Evolutionary conservation across 2,797 vertebrate genomes (phyloP), one percentile per base, ranked within the genome.

Genomic region (Ispidina picta): DNA sequence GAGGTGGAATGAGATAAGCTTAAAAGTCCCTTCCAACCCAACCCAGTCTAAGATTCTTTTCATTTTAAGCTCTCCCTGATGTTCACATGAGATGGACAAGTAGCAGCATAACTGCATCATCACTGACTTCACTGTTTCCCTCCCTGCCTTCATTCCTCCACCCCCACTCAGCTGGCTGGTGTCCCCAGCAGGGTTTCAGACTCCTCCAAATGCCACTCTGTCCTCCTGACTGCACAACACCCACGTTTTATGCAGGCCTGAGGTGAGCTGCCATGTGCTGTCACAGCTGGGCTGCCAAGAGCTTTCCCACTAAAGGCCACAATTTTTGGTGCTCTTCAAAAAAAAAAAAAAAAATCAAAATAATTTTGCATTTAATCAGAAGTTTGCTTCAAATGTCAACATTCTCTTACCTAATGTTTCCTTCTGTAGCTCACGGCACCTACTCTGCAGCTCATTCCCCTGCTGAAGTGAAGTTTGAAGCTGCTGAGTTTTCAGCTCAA

Each of bases 371-470:
- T 80, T 75, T 22, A 48, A 8, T 37, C 8, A 14, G 29, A 56
- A 35, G 18, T 44, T 69, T 52, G 33, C 33, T 59, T 11, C 20
- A 37, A 79, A 59, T 5, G 25, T 25, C 49, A 69, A 59, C 82
- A 21, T 49, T 76, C 60, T 86, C 96, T 96, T 96, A 98, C 98
- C 97, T 89, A 97, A 46, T 3, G 92, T 95, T 76, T 98, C 96
- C 82, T 97, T 97, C 72, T 98, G 97, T 20, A 98, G 92, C 25
- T 97, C 94, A 5, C 89, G 93, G 86, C 97, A 98, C 31, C 95
- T 97, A 11, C 72, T 95, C 83, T 98, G 97, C 8, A 98, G 90
- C 91, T 97, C 96, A 2, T 35, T 95, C 73, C 96, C 97, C 49
- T 96, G 96, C 83, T 97, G 96, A 22, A 96, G 95, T 7, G 96